phyloP scores from a whole-genome alignment of 2,888 invertebrate genomes.

The Margaritifera margaritifera region DNA sequence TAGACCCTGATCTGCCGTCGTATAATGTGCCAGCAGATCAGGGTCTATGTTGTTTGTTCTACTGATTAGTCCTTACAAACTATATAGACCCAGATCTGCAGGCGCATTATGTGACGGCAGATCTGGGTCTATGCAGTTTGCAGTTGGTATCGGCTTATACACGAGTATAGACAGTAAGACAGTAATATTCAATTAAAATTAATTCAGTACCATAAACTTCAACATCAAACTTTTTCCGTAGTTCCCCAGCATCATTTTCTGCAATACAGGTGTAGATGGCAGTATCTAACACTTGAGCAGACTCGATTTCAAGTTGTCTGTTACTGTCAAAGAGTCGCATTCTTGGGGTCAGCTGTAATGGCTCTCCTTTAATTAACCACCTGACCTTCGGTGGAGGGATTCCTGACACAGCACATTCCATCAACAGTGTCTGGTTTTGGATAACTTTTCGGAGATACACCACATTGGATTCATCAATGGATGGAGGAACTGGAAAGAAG shows the following conservation, averaged over 20 bases:
- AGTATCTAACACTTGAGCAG: conserved; percentile 65
- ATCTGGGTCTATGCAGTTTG: too few relatives aligned
- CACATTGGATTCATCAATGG: conserved; percentile 67
- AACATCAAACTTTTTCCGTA: conserved; percentile 67
- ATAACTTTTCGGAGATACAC: conserved; percentile 67
- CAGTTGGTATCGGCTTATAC: neutral
- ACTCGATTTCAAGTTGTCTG: conserved; percentile 57
- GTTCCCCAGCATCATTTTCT: conserved; percentile 74
- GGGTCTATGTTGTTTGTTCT: too few relatives aligned
- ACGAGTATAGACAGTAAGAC: too few relatives aligned
- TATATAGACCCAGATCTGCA: too few relatives aligned
- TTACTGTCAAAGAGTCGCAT: conserved; percentile 40
- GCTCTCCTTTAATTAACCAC: conserved; percentile 65
- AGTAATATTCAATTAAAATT: neutral
- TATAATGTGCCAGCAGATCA: too few relatives aligned
- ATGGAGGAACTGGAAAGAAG: conserved; percentile 58
- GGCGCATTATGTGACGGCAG: too few relatives aligned
- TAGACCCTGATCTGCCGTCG: too few relatives aligned
- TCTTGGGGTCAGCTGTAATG: conserved; percentile 27
- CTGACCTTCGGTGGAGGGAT: conserved; percentile 71
- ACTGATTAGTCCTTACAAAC: too few relatives aligned
- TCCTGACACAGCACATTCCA: conserved; percentile 74
- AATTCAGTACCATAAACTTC: conserved; percentile 66
- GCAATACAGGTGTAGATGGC: conserved; percentile 74
- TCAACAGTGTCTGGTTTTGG: conserved; percentile 67